Evolutionary conservation across 2,113 vertebrate species (phyloP).

Genomic region (Agapornis roseicollis): DNA sequence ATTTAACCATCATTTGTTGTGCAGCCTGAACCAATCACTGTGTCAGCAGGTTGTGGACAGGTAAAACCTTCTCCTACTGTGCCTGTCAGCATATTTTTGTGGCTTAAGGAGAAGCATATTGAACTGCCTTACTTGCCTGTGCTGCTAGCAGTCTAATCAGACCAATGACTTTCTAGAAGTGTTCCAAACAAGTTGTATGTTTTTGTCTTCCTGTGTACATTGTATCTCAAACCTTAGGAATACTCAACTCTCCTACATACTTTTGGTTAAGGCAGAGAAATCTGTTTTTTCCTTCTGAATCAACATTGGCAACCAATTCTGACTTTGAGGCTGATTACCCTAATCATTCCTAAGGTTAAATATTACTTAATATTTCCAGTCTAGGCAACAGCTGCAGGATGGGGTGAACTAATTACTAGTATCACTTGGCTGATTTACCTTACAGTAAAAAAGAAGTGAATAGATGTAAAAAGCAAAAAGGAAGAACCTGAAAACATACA

Average conservation of each 20-base stretch:
- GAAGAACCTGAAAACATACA: background rate
- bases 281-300: background rate
- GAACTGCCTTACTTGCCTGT: background rate
- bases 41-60: background rate
- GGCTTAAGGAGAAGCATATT: background rate
- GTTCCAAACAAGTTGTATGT: background rate
- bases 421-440: background rate
- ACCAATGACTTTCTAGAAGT: background rate
- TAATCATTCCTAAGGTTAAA: background rate
- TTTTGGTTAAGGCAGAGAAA: background rate
- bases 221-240: background rate
- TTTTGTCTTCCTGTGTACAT: background rate
- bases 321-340: background rate
- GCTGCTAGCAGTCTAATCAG: background rate
- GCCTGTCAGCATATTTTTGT: background rate
- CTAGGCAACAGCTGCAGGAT: background rate
- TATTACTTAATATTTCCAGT: background rate
- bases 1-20: background rate
- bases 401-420: background rate
- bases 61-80: background rate
- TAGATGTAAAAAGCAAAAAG: background rate
- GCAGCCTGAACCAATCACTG: background rate
- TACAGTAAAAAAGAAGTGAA: background rate
- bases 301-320: background rate
- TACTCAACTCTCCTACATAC: background rate